Evolutionary conservation across 2,113 vertebrate genomes (phyloP).

Genomic region (Zapornia atra): DNA sequence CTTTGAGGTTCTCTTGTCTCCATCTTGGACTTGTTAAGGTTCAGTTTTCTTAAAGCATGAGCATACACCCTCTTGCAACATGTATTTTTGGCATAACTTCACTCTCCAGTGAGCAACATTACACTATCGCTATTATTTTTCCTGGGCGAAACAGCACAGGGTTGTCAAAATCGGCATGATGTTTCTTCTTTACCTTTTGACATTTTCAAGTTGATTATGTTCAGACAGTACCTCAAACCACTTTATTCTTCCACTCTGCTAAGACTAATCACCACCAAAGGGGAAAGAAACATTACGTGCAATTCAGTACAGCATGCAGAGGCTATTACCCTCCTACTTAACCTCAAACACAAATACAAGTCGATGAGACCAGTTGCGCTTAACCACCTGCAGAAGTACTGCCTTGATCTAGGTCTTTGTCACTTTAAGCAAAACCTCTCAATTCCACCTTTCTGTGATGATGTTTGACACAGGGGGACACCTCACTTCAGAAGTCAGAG

Average conservation of each 20-base stretch:
- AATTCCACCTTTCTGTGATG: fast-evolving
- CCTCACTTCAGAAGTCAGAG: background rate
- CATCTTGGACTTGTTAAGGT: background rate
- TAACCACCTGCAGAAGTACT: background rate
- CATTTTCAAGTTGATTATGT: slow-evolving; percentile 12
- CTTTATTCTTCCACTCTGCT: background rate
- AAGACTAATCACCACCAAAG: slow-evolving; percentile 14
- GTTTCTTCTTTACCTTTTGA: slow-evolving; percentile 21
- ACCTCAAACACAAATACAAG: background rate
- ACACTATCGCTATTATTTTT: background rate
- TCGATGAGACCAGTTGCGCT: background rate
- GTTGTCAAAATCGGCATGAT: background rate
- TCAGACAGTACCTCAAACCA: background rate
- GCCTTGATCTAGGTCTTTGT: background rate
- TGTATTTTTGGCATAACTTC: background rate
- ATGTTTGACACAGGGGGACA: background rate
- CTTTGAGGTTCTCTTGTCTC: background rate
- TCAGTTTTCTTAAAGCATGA: background rate
- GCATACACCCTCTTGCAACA: background rate
- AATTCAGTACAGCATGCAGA: background rate
- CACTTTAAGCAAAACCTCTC: background rate
- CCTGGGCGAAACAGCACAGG: background rate
- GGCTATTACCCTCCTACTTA: background rate
- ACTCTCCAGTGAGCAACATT: background rate
- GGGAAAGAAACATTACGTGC: background rate